phyloP scores from a whole-genome alignment of 2,113 vertebrate genomes.

The Ceyx cyanopectus region DNA sequence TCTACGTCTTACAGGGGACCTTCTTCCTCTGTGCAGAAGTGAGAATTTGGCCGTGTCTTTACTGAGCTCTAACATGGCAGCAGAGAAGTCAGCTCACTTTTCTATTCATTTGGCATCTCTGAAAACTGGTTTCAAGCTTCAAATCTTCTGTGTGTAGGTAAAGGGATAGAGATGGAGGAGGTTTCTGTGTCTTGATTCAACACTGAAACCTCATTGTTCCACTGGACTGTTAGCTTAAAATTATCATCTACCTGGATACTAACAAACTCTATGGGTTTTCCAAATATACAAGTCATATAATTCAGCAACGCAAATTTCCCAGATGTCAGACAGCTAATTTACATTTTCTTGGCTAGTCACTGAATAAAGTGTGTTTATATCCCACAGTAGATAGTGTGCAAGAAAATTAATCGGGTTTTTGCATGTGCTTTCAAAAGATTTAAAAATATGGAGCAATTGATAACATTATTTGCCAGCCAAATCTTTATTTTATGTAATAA shows the following conservation, averaged over 20 bases:
- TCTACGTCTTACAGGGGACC: fast-evolving
- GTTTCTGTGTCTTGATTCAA: conserved; percentile 14
- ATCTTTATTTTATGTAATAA: conserved; percentile 61
- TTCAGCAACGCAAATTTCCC: conserved; percentile 38
- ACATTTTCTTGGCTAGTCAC: conserved; percentile 46
- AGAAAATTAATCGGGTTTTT: conserved; percentile 60
- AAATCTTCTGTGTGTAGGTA: not conserved
- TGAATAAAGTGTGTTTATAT: conserved; percentile 54
- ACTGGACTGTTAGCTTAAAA: not conserved
- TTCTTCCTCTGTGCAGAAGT: fast-evolving
- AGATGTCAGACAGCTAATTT: conserved; percentile 52
- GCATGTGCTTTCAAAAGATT: conserved; percentile 52
- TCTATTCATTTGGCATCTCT: not conserved
- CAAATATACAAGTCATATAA: conserved; percentile 43
- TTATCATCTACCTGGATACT: conserved; percentile 19
- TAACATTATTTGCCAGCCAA: conserved; percentile 65
- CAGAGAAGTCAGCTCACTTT: not conserved
- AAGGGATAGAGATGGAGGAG: fast-evolving
- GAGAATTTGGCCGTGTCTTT: not conserved
- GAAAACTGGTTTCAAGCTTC: not conserved
- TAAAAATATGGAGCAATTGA: conserved; percentile 69
- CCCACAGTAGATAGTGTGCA: conserved; percentile 32
- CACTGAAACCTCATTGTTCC: not conserved
- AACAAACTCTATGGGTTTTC: not conserved
- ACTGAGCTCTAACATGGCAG: not conserved